phyloP scores from a whole-genome alignment of 2,113 vertebrate species.

The Aspiorhynchus laticeps region DNA sequence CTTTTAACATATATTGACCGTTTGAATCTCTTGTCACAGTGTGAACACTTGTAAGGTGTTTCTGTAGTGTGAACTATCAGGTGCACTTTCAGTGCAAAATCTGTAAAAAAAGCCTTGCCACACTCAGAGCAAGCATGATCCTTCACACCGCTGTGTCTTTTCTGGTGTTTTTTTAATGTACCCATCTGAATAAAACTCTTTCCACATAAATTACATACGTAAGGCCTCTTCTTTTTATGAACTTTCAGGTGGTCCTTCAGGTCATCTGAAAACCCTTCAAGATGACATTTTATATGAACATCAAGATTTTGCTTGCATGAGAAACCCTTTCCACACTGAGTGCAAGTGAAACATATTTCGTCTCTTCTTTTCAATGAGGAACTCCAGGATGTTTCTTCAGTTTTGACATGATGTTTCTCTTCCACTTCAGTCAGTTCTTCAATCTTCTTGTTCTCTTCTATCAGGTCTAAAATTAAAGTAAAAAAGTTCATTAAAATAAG shows the following conservation, averaged over 20 bases:
- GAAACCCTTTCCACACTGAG: not conserved
- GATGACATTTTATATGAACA: not conserved
- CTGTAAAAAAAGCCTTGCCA: too few relatives aligned
- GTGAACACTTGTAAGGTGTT: too few relatives aligned
- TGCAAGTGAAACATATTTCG: too few relatives aligned
- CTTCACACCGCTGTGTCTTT: too few relatives aligned
- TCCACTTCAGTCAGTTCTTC: not conserved
- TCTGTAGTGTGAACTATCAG: too few relatives aligned
- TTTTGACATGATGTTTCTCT: not conserved
- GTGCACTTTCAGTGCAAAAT: too few relatives aligned
- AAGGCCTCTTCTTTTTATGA: not conserved
- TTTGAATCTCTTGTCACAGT: not conserved
- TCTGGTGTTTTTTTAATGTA: too few relatives aligned
- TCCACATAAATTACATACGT: not conserved
- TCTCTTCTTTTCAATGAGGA: too few relatives aligned
- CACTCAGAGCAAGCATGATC: too few relatives aligned
- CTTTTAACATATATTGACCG: not conserved
- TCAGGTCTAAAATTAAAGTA: not conserved
- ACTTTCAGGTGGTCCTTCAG: too few relatives aligned
- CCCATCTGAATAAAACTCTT: too few relatives aligned
- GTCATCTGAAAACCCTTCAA: not conserved
- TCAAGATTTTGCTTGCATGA: not conserved
- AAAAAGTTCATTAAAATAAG: not conserved
- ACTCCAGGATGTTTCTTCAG: not conserved
- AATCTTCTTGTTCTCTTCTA: not conserved